These are phyloP conservation scores for Mustelus asterias DNA, from an alignment of 2,113 vertebrate genomes.

Conservation along the genomic window DNA sequence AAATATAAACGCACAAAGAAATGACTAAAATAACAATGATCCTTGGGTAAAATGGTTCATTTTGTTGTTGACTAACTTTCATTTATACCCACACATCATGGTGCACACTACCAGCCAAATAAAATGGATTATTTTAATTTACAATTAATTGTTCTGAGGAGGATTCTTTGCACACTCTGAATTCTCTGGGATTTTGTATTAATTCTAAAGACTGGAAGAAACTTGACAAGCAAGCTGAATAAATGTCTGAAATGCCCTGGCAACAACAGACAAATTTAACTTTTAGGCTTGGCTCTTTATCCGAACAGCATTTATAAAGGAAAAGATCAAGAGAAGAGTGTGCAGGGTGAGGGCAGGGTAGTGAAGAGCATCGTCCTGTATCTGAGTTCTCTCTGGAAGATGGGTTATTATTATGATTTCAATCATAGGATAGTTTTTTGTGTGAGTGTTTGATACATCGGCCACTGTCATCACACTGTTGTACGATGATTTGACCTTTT, in stretches of 20 bases:
- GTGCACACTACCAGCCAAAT: not conserved
- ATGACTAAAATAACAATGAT: not conserved
- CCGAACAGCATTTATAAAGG: not conserved
- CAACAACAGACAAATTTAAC: not conserved
- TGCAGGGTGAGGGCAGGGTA: too few relatives aligned
- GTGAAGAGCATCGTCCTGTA: not conserved
- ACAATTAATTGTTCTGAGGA: not conserved
- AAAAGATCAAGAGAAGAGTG: not conserved
- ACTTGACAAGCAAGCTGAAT: not conserved
- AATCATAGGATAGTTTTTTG: not conserved
- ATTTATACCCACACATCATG: not conserved
- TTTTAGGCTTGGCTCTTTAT: not conserved
- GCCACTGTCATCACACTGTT: not conserved
- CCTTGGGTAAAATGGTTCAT: not conserved
- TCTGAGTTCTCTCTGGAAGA: not conserved
- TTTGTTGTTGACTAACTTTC: not conserved
- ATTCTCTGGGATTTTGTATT: not conserved
- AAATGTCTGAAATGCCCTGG: not conserved
- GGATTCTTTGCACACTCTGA: not conserved
- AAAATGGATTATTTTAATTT: not conserved
- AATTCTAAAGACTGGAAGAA: not conserved
- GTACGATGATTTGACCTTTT: not conserved
- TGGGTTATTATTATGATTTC: not conserved
- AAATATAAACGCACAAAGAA: not conserved
- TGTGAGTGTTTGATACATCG: not conserved